Evolutionary conservation across 1,140 invertebrate genomes (phyloP).

Genomic region (Brachionus angularis): DNA sequence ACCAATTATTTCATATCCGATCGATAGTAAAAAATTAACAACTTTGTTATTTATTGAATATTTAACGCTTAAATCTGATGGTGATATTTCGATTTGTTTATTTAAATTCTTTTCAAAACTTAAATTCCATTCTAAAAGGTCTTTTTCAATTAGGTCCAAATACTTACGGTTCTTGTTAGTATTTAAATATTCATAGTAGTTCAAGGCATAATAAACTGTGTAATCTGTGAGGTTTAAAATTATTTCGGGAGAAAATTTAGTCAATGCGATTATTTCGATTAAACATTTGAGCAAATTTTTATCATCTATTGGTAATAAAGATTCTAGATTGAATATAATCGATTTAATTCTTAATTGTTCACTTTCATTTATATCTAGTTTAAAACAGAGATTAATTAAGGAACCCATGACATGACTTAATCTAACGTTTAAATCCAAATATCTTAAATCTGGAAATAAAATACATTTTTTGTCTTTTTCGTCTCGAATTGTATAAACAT

Average conservation of each 20-base stretch:
- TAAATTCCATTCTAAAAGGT: conserved; percentile 3
- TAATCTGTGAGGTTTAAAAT: conserved; percentile 1
- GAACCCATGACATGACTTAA: conserved; percentile 22
- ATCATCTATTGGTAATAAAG: conserved; percentile 33
- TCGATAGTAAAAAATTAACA: conserved; percentile 26
- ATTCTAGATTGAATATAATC: conserved; percentile 34
- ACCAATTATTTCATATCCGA: conserved; percentile 33
- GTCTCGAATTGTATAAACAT: neutral
- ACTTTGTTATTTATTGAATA: conserved; percentile 14
- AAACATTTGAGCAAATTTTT: conserved; percentile 29
- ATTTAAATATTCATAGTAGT: conserved; percentile 36
- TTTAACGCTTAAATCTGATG: conserved; percentile 13
- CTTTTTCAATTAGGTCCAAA: neutral
- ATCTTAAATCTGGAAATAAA: neutral
- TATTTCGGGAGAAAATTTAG: conserved; percentile 35
- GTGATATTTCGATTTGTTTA: conserved; percentile 19
- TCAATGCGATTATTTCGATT: conserved; percentile 29
- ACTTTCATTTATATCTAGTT: no score
- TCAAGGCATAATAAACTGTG: conserved; percentile 12
- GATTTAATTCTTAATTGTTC: neutral
- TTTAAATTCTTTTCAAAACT: neutral
- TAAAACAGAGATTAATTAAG: conserved; percentile 25
- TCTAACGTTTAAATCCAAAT: conserved; percentile 31
- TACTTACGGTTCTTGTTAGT: neutral
- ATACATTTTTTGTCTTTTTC: conserved; percentile 28